Conservation (phyloP, 1,140 invertebrate genomes). For the Episyrphus balteatus region DNA sequence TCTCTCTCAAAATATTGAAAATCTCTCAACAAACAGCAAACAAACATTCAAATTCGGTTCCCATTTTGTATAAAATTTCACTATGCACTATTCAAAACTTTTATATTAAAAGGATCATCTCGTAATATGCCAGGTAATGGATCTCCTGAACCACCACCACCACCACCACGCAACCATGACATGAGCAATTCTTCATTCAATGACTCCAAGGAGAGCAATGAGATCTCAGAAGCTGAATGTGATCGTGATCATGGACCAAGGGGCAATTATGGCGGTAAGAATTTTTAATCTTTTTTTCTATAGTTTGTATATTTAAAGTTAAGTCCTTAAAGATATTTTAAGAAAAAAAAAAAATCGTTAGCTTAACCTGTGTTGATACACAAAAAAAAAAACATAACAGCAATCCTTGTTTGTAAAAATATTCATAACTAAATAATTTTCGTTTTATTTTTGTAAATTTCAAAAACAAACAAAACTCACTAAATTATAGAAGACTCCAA, state of each 20-base stretch:
- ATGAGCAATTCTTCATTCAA: slow-evolving; percentile 67
- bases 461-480: slow-evolving; percentile 4
- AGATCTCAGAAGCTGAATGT: slow-evolving; percentile 86
- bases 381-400: neutral
- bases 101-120: slow-evolving; percentile 43
- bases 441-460: slow-evolving; percentile 11
- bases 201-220: slow-evolving; percentile 84
- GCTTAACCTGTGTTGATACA: neutral
- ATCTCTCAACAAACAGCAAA: too few species aligned
- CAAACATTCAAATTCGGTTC: neutral
- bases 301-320: slow-evolving; percentile 2
- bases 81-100: neutral
- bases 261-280: slow-evolving; percentile 61
- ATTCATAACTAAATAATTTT: neutral
- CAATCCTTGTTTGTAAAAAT: neutral
- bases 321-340: neutral
- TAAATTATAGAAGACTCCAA: slow-evolving; percentile 30
- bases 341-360: neutral
- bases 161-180: slow-evolving; percentile 60
- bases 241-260: slow-evolving; percentile 68
- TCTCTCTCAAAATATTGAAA: too few species aligned
- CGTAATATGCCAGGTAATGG: slow-evolving; percentile 53
- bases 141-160: slow-evolving; percentile 74
- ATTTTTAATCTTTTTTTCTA: neutral
- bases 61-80: neutral